Conservation (phyloP, 53 echinoderm and acorn worm species). For the Luidia sarsii region DNA sequence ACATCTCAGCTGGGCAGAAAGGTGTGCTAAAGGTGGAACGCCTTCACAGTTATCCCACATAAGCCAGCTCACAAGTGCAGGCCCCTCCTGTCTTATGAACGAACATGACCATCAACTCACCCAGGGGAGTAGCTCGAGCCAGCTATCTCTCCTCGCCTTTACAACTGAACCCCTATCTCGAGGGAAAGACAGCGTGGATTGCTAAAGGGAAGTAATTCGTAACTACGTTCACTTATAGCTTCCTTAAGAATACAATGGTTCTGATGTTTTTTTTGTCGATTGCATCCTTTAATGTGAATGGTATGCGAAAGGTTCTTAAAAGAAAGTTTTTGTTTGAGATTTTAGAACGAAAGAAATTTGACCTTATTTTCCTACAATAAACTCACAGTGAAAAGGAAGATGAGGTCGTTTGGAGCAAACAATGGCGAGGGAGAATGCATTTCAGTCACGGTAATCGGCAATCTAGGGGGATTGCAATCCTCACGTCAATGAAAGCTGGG, state of each 20-base stretch:
- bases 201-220: not conserved
- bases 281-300: slow-evolving; percentile 2
- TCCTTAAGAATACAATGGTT: not conserved
- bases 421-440: not conserved
- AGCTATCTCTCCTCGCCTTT: not conserved
- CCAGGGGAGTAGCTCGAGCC: not conserved
- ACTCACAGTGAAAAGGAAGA: not conserved
- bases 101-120: not conserved
- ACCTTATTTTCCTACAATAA: not conserved
- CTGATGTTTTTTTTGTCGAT: not conserved
- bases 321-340: not conserved
- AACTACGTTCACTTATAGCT: not conserved
- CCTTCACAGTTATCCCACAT: not conserved
- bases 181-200: not conserved
- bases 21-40: not conserved
- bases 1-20: not conserved
- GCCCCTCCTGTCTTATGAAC: not conserved
- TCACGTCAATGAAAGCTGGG: not conserved
- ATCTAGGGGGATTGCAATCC: not conserved
- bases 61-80: not conserved
- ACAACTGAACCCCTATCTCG: not conserved
- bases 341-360: not conserved
- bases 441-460: no score
- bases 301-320: no score
- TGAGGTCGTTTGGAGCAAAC: not conserved